Conservation (phyloP, 2,888 invertebrate species). For the Chrysodeixis includens region DNA sequence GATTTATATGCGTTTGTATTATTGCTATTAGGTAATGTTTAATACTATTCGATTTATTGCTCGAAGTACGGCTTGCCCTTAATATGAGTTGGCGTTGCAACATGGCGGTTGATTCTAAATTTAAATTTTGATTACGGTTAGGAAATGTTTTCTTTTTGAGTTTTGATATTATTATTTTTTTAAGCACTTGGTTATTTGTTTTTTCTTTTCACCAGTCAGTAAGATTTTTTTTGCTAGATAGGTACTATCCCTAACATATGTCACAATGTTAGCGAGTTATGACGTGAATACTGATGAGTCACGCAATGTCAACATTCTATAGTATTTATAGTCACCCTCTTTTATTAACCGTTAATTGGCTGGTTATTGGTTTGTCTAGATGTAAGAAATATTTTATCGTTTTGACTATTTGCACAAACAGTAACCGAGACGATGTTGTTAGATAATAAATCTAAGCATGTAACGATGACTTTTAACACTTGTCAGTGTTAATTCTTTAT, state of each 20-base stretch:
- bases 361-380: slow-evolving; percentile 13
- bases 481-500: slow-evolving; percentile 24
- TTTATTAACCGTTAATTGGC: slow-evolving; percentile 16
- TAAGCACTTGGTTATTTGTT: neutral
- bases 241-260: neutral
- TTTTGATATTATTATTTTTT: too few relatives aligned
- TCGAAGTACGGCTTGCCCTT: slow-evolving; percentile 50
- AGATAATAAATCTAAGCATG: slow-evolving; percentile 40
- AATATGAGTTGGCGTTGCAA: slow-evolving; percentile 42
- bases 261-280: neutral
- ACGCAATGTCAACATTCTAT: neutral
- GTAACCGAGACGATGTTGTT: slow-evolving; percentile 19
- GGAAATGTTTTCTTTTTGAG: too few relatives aligned
- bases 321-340: slow-evolving; percentile 8
- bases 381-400: slow-evolving; percentile 10
- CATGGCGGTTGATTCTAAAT: slow-evolving; percentile 31
- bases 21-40: slow-evolving; percentile 59
- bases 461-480: slow-evolving; percentile 28
- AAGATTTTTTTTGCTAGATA: neutral
- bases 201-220: slow-evolving; percentile 1
- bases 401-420: slow-evolving; percentile 23
- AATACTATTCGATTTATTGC: slow-evolving; percentile 49
- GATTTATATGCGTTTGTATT: slow-evolving; percentile 57
- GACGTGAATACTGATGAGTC: slow-evolving; percentile 7
- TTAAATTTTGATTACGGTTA: slow-evolving; percentile 25